Conservation (phyloP, 2,888 invertebrate genomes). For the Phragmatobia fuliginosa region DNA sequence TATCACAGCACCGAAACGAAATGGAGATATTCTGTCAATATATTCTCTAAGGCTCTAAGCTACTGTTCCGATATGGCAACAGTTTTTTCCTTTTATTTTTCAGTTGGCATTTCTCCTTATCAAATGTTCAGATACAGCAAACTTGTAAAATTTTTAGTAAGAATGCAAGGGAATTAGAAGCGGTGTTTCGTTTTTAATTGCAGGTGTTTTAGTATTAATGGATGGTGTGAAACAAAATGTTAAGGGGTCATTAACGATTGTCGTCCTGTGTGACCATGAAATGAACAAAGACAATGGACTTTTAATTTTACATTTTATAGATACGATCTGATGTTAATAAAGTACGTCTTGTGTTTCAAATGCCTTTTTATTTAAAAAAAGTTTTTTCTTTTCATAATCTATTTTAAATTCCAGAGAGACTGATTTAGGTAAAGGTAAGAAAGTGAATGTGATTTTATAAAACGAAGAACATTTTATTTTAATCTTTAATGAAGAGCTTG, state of each 20-base stretch:
- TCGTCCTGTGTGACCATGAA: constrained; percentile 65
- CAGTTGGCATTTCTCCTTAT: constrained; percentile 62
- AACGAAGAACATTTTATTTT: constrained; percentile 51
- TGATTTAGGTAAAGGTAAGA: background rate
- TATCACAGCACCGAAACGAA: constrained; percentile 70
- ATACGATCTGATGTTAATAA: constrained; percentile 34
- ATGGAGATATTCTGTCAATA: constrained; percentile 75
- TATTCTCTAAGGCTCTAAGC: constrained; percentile 63
- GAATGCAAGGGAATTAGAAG: constrained; percentile 59
- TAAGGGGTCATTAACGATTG: constrained; percentile 74
- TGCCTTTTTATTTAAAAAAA: background rate
- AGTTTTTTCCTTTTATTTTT: constrained; percentile 49
- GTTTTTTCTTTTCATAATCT: background rate
- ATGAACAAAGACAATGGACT: constrained; percentile 51
- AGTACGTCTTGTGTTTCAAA: constrained; percentile 1
- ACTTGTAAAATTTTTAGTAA: constrained; percentile 64
- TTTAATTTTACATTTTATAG: constrained; percentile 43
- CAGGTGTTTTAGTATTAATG: constrained; percentile 68
- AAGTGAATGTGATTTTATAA: constrained; percentile 28
- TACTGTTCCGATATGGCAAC: constrained; percentile 62
- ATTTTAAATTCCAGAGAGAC: background rate
- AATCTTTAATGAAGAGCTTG: constrained; percentile 61
- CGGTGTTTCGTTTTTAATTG: constrained; percentile 67
- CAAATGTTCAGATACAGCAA: constrained; percentile 69
- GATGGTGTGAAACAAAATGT: constrained; percentile 75